These are phyloP conservation scores for Hemicentrotus pulcherrimus DNA, from an alignment of 35 echinoderm and acorn worm genomes.

Conservation along the genomic window DNA sequence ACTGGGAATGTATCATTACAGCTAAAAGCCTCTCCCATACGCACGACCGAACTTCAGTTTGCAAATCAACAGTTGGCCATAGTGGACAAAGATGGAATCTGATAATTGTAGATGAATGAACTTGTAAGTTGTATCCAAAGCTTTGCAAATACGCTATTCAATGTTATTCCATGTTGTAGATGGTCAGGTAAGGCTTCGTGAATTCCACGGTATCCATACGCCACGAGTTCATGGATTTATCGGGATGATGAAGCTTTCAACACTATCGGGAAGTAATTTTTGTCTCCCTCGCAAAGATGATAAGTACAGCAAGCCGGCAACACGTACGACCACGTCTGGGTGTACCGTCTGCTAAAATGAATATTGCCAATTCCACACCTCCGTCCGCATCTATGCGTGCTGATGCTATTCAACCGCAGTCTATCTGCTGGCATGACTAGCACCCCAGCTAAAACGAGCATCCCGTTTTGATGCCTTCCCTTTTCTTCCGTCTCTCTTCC, in stretches of 20 bases:
- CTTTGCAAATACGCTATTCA: not conserved
- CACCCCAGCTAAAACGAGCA: not conserved
- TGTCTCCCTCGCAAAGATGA: not conserved
- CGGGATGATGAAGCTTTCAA: not conserved
- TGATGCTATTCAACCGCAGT: not conserved
- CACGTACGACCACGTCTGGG: not conserved
- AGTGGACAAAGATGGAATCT: not conserved
- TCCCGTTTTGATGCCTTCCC: not conserved
- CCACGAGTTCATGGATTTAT: not conserved
- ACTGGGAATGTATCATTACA: not conserved
- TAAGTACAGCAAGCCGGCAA: not conserved
- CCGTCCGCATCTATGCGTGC: not conserved
- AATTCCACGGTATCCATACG: not conserved
- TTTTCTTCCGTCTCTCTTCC: not conserved
- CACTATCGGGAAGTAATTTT: not conserved
- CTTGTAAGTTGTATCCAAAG: not conserved
- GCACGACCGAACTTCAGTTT: not conserved
- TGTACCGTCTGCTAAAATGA: not conserved
- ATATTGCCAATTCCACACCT: constrained; percentile 11
- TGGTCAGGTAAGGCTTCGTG: not conserved
- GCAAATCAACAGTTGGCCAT: not conserved
- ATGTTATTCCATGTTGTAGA: not conserved
- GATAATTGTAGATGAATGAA: not conserved
- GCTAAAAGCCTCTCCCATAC: not conserved
- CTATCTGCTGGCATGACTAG: not conserved